These are phyloP conservation scores for Amblyopsis hoosieri DNA, from an alignment of 2,797 vertebrate genomes.

Conservation along the genomic window DNA sequence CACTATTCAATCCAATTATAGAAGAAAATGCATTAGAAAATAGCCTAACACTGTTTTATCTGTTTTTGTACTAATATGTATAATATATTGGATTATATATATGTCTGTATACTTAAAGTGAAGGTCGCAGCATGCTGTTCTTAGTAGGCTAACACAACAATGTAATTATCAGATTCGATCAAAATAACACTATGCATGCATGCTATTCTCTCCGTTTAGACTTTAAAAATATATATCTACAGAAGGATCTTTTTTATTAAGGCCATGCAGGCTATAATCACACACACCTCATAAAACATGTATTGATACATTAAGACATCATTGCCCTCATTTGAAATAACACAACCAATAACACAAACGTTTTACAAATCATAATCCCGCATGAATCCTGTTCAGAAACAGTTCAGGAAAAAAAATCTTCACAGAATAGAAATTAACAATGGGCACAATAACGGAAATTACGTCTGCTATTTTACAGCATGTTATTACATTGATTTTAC, in stretches of 20 bases:
- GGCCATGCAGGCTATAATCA: slow-evolving; percentile 89
- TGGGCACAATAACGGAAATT: slow-evolving; percentile 65
- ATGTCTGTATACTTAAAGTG: too few species aligned
- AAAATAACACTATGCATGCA: not conserved
- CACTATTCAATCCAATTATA: too few species aligned
- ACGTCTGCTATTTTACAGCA: slow-evolving; percentile 78
- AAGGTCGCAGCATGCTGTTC: too few species aligned
- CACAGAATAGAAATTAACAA: slow-evolving; percentile 62
- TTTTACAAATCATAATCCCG: slow-evolving; percentile 65
- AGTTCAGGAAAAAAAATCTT: slow-evolving; percentile 53
- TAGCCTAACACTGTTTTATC: too few species aligned
- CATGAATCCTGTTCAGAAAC: slow-evolving; percentile 42
- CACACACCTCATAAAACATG: slow-evolving; percentile 98
- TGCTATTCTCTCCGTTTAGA: not conserved
- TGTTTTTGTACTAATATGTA: too few species aligned
- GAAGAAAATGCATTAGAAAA: too few species aligned
- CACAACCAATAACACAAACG: slow-evolving; percentile 72
- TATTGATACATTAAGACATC: slow-evolving; percentile 97
- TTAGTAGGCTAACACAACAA: too few species aligned
- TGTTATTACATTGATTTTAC: slow-evolving; percentile 85
- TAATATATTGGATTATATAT: too few species aligned
- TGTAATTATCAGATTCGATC: not conserved
- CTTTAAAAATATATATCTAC: slow-evolving; percentile 41
- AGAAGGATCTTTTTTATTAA: slow-evolving; percentile 85
- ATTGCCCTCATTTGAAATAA: slow-evolving; percentile 87